Conservation (phyloP, 2,888 invertebrate genomes). For the Ophioninae sp. region DNA sequence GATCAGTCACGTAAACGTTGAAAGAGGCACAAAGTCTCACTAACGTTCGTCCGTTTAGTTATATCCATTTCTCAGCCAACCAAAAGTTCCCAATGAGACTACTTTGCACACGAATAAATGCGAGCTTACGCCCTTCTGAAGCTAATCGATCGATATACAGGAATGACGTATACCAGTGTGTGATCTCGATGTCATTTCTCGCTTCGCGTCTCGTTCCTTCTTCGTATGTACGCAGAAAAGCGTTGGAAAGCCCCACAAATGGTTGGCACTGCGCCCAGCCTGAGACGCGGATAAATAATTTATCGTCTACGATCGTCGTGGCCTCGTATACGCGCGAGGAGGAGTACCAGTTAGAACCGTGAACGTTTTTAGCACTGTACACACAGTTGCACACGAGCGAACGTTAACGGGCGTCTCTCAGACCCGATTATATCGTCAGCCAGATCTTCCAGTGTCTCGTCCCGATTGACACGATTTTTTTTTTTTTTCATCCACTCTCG, state of each 20-base stretch:
- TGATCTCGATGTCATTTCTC: constrained; percentile 33
- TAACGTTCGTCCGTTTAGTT: neutral
- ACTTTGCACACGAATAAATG: neutral
- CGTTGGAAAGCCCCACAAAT: constrained; percentile 34
- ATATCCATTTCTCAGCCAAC: neutral
- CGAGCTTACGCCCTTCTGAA: neutral
- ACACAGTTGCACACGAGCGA: constrained; percentile 6
- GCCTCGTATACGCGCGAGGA: constrained; percentile 15
- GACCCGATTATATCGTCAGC: constrained; percentile 29
- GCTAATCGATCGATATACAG: neutral
- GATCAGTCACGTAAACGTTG: neutral
- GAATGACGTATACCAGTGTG: neutral
- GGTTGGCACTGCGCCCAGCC: constrained; percentile 73
- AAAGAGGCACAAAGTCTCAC: neutral
- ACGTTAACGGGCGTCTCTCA: constrained; percentile 25
- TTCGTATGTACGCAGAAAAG: constrained; percentile 5
- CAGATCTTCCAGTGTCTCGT: constrained; percentile 21
- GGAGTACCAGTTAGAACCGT: constrained; percentile 10
- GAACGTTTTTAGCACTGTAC: constrained; percentile 37
- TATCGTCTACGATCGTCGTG: constrained; percentile 69
- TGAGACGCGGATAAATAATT: constrained; percentile 74
- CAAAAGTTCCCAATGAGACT: neutral
- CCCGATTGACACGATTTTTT: constrained; percentile 21
- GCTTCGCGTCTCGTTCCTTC: constrained; percentile 11
- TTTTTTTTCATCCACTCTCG: neutral